Base-by-base conservation (phyloP, 2,888 invertebrate species). In the Conops quadrifasciatus region DNA sequence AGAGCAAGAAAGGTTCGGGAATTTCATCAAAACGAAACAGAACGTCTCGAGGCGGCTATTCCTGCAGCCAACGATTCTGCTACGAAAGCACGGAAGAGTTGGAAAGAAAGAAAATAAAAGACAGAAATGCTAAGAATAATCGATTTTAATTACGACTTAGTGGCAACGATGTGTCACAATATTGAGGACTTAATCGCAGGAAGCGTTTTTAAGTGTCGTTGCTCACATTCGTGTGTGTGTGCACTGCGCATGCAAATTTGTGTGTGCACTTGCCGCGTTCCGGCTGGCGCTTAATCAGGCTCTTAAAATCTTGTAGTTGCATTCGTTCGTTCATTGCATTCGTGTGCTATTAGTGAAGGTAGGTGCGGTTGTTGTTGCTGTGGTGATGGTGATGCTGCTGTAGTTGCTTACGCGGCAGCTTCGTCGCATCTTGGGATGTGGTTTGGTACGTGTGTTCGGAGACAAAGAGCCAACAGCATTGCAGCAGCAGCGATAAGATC, bases 111-210 rank as follows among this genome's bases (percentile, higher is more conserved):
- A 59, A 59, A 3, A 24, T 15, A 28, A 3, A 13, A 26, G 11
- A 24, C 47, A 19, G 63, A 13, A 13, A 24, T 21, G 19, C 2
- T 16, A 43, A 45, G 43, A 51, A 59, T 59, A 59, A 59, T 24
- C 67, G 59, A 67, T 67, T 67, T 59, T 49, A 67, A 67, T 67
- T 45, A 59, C 67, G 59, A 68, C 36, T 60, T 68, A 68, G 68
- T 68, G 68, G 68, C 68, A 62, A 24, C 59, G 45, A 58, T 36
- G 68, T 62, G 68, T 68, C 68, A 68, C 68, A 68, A 68, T 68
- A 68, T 68, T 68, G 68, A 68, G 60, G 62, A 68, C 62, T 68
- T 68, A 68, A 68, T 68, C 51, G 68, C 68, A 62, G 68, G 62
- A 60, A 51, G 68, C 45, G 59, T 49, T 67, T 67, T 67, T 67